These are phyloP conservation scores for Ypsolopha sequella DNA, from an alignment of 2,888 invertebrate species.

Conservation along the genomic window DNA sequence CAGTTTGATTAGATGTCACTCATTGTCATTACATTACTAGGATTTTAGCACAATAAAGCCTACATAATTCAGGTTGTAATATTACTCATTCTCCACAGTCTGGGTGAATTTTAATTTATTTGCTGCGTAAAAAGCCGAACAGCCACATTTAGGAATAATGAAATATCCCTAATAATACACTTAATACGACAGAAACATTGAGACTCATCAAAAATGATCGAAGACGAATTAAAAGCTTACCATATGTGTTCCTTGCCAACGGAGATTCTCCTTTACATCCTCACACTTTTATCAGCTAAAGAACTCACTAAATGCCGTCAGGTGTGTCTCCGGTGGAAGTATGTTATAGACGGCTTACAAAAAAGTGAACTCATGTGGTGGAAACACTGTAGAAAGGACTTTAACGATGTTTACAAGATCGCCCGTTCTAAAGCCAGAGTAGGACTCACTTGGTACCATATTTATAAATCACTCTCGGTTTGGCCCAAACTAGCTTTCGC, in stretches of 20 bases:
- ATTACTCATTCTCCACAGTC: too few species aligned
- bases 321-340: slow-evolving; percentile 37
- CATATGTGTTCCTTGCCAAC: slow-evolving; percentile 25
- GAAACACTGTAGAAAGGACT: slow-evolving; percentile 30
- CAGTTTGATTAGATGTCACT: too few species aligned
- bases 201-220: slow-evolving; percentile 3
- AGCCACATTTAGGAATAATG: not conserved
- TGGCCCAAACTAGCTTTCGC: slow-evolving; percentile 34
- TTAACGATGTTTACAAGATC: slow-evolving; percentile 15
- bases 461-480: slow-evolving; percentile 39
- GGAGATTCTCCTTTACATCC: slow-evolving; percentile 36
- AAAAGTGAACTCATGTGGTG: slow-evolving; percentile 31
- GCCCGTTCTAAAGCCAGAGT: slow-evolving; percentile 26
- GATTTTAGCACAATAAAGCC: too few species aligned
- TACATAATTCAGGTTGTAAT: too few species aligned
- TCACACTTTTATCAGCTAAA: slow-evolving; percentile 28
- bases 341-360: slow-evolving; percentile 31
- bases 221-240: slow-evolving; percentile 9
- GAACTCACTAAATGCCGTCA: slow-evolving; percentile 31
- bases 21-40: too few species aligned
- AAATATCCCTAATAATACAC: too few species aligned
- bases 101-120: too few species aligned
- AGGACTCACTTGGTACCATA: slow-evolving; percentile 28
- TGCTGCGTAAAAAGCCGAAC: not conserved
- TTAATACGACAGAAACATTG: too few species aligned